A percentile compares a stretch with the other conserved stretches of the same genome.
Conservation (phyloP, 1,140 invertebrate genomes). For the Planococcus citri region DNA sequence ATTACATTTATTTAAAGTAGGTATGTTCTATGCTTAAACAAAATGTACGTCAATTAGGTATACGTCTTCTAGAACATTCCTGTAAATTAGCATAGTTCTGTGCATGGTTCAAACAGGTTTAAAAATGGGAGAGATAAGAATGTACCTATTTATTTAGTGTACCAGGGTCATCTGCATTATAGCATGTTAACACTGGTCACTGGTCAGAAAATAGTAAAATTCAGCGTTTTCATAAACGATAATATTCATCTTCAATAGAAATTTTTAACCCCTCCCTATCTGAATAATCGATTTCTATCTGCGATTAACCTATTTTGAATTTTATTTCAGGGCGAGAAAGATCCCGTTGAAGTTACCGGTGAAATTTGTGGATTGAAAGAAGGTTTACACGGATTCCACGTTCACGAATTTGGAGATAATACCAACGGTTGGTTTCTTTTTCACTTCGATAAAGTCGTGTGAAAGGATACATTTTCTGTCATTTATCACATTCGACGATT, state of each 20-base stretch:
- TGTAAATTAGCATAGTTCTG: neutral
- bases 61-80: neutral
- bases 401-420: constrained; percentile 94
- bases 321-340: constrained; percentile 35
- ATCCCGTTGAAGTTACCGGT: constrained; percentile 52
- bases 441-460: neutral
- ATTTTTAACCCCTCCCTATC: too few species aligned
- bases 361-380: constrained; percentile 52
- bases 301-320: too few species aligned
- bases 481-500: too few species aligned
- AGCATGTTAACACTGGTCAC: too few species aligned
- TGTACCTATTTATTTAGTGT: too few species aligned
- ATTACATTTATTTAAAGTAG: too few species aligned
- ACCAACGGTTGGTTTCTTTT: constrained; percentile 54
- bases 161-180: too few species aligned
- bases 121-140: neutral
- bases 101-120: neutral
- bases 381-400: constrained; percentile 83
- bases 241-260: too few species aligned
- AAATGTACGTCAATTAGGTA: neutral
- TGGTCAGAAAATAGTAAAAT: too few species aligned
- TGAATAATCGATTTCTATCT: neutral
- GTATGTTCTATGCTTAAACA: too few species aligned
- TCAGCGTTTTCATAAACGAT: too few species aligned
- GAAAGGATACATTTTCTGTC: neutral